Percentiles rank a stretch among this genome's conserved stretches.
These are phyloP conservation scores for Pollimyrus isidori DNA, from an alignment of 2,113 vertebrate genomes.

Conservation along the genomic window DNA sequence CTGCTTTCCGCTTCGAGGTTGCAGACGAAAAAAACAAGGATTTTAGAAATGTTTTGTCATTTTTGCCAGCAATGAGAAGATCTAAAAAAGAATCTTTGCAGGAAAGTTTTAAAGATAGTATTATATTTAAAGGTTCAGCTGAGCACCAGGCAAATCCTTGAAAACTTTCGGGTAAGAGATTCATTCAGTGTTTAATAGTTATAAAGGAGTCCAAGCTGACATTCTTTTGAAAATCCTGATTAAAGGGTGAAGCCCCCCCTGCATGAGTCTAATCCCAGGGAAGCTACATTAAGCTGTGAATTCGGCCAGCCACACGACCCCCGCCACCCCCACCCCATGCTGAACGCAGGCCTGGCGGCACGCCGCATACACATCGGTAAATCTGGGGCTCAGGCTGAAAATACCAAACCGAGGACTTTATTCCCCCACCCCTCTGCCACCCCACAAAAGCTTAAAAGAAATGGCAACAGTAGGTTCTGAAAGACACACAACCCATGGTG, in stretches of 20 bases:
- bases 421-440: not conserved
- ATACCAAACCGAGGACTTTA: not conserved
- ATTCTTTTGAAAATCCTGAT: not conserved
- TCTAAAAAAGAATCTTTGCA: not conserved
- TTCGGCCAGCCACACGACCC: not conserved
- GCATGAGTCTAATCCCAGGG: not conserved
- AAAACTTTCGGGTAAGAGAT: not conserved
- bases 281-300: conserved; percentile 21
- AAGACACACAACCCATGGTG: conserved; percentile 16
- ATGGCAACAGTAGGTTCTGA: conserved; percentile 25
- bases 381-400: not conserved
- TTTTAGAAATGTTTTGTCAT: not conserved
- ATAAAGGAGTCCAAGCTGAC: not conserved
- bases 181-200: not conserved
- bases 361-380: not conserved
- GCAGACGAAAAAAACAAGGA: not conserved
- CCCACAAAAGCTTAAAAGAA: not conserved
- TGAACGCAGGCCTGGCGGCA: not conserved
- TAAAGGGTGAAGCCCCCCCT: not conserved
- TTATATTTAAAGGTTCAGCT: not conserved
- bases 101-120: conserved; percentile 1
- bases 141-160: not conserved
- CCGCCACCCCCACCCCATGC: not conserved
- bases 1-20: not conserved
- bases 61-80: not conserved